phyloP scores from a whole-genome alignment of 2,797 vertebrate species.

The Macropus fuliginosus region DNA sequence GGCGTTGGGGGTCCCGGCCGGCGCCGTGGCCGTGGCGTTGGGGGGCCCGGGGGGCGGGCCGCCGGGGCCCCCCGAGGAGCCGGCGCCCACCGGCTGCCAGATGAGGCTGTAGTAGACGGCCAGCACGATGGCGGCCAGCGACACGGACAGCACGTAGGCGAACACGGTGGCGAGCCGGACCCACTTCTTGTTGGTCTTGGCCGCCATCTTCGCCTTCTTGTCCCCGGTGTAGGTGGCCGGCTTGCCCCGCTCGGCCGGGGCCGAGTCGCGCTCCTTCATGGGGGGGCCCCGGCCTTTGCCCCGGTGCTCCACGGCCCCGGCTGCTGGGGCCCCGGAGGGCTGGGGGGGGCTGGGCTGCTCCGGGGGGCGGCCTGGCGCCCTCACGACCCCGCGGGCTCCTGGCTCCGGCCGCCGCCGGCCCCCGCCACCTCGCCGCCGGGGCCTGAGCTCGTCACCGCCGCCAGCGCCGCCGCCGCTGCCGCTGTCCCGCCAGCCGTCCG shows the following conservation, averaged over 20 bases:
- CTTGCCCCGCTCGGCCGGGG: constrained; percentile 97
- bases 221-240: constrained; percentile 99
- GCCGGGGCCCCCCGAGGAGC: constrained; percentile 75
- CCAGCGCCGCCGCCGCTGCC: constrained; percentile 61
- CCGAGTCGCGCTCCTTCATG: constrained; percentile 94
- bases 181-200: constrained; percentile 99
- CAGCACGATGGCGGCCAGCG: constrained; percentile 97
- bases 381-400: constrained; percentile 69
- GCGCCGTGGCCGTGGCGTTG: constrained; percentile 69
- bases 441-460: constrained; percentile 70
- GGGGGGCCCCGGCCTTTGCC: constrained; percentile 93
- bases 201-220: constrained; percentile 99
- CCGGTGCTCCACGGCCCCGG: constrained; percentile 96
- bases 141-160: constrained; percentile 98
- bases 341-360: constrained; percentile 42
- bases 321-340: constrained; percentile 83
- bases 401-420: constrained; percentile 57
- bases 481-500: constrained; percentile 69
- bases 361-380: constrained; percentile 73
- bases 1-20: constrained; percentile 68
- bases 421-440: constrained; percentile 67
- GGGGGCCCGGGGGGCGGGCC: constrained; percentile 78
- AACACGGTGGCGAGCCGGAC: constrained; percentile 98
- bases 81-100: constrained; percentile 92
- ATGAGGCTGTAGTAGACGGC: constrained; percentile 98